phyloP scores from a whole-genome alignment of 2,888 invertebrate species.

The Falcaria lacertinaria region DNA sequence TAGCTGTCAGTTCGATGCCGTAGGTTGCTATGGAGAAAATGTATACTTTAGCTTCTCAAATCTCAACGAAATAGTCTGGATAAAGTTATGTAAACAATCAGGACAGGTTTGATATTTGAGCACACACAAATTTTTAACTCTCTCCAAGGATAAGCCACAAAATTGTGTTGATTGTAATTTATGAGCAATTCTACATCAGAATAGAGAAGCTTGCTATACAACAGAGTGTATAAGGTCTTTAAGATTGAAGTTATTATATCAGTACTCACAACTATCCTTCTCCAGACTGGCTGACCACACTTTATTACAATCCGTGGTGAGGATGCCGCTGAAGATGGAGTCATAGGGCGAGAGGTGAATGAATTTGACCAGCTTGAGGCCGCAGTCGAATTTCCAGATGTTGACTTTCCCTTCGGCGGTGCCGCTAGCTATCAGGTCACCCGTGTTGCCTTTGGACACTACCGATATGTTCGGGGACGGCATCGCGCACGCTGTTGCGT shows the following conservation, averaged over 20 bases:
- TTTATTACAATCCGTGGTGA: conserved; percentile 61
- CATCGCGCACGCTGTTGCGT: conserved; percentile 89
- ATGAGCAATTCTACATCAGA: too few species aligned
- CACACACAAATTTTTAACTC: too few species aligned
- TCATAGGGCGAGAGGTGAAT: conserved; percentile 74
- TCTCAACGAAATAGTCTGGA: too few species aligned
- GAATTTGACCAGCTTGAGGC: conserved; percentile 84
- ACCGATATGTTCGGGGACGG: conserved; percentile 75
- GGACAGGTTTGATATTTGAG: too few species aligned
- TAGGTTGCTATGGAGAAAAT: conserved; percentile 53
- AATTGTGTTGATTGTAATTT: too few species aligned
- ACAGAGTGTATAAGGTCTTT: too few species aligned
- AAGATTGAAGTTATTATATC: too few species aligned
- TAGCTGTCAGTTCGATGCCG: conserved; percentile 64
- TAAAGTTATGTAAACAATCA: too few species aligned
- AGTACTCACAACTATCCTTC: conserved; percentile 68
- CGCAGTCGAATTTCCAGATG: conserved; percentile 91
- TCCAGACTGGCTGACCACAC: conserved; percentile 71
- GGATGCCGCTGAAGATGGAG: conserved; percentile 70
- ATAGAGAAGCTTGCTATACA: too few species aligned
- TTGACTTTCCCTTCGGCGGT: conserved; percentile 84
- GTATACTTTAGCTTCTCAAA: conserved; percentile 6
- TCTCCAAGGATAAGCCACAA: too few species aligned
- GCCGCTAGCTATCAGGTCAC: conserved; percentile 79
- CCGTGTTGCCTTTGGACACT: conserved; percentile 81